Conservation (phyloP, 2,888 invertebrate species). For the Pyrochroa serraticornis region DNA sequence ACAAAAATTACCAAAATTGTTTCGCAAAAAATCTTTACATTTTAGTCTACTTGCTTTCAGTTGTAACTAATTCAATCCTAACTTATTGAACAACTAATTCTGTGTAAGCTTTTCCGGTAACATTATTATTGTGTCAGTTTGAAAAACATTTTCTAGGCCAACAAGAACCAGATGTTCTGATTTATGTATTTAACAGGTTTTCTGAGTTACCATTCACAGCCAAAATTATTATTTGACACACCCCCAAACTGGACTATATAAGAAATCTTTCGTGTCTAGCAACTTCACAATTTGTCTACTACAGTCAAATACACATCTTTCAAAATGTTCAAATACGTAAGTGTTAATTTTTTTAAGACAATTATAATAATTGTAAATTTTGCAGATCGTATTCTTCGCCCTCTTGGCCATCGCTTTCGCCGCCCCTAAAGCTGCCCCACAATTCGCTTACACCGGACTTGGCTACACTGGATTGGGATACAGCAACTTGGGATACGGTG, state of each 20-base stretch:
- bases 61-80: no score
- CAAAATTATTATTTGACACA: neutral
- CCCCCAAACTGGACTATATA: neutral
- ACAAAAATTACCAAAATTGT: no score
- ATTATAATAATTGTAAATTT: neutral
- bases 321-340: neutral
- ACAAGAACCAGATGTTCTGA: no score
- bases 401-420: conserved; percentile 23
- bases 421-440: conserved; percentile 21
- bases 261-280: neutral
- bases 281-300: no score
- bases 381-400: conserved; percentile 21
- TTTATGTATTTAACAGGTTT: no score
- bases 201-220: neutral
- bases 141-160: no score
- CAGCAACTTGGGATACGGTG: neutral
- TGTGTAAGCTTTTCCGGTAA: no score
- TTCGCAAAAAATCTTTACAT: no score
- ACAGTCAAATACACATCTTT: neutral
- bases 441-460: no score
- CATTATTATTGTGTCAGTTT: no score
- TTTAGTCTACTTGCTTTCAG: no score
- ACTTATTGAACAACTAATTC: no score
- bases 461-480: neutral
- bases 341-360: neutral